Evolutionary conservation across 2,888 invertebrate species (phyloP), one percentile per base, ranked within the genome.

Genomic region (Molanna angustata): DNA sequence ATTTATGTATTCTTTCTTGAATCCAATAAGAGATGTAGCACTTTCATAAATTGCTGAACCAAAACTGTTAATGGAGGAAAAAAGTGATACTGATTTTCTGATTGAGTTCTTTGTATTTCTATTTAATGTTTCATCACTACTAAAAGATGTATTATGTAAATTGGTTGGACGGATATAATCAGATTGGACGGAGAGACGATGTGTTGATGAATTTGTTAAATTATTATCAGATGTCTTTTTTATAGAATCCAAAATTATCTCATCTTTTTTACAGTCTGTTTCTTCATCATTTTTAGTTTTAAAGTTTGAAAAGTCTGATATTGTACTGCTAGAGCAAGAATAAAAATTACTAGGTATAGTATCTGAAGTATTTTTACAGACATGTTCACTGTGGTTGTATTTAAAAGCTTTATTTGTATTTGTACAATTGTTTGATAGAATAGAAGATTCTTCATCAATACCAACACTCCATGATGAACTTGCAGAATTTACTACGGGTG

Each of bases 1-100:
- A 16, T 57, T 46, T 16, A 22, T 20, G 13, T 47, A 20, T 43
- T 56, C 55, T 33, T 46, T 56, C 16, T 56, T 58, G 9, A 56
- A 41, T 6, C 58, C 56, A 19, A 58, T 58, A 9, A 58, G 49
- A 44, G 56, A 56, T 31, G 58, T 44, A 27, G 58, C 58, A 19
- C 53, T 52, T 31, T 58, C 58, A 20, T 56, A 52, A 39, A 58
- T 56, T 18, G 58, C 65, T 47, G 64, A 62, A 55, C 66, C 62
- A 60, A 67, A 62, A 56, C 66, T 68, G 49, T 68, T 67, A 54
- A 67, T 60, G 39, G 69, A 67, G 61, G 69, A 66, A 49, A 69
- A 63, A 65, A 70, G 65, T 56, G 69, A 69, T 57, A 69, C 62
- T 47, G 69, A 69, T 58, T 64, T 68, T 61, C 67, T 62, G 56